Conservation (phyloP, 2,797 vertebrate species). For the Neosilurus hyrtlii region DNA sequence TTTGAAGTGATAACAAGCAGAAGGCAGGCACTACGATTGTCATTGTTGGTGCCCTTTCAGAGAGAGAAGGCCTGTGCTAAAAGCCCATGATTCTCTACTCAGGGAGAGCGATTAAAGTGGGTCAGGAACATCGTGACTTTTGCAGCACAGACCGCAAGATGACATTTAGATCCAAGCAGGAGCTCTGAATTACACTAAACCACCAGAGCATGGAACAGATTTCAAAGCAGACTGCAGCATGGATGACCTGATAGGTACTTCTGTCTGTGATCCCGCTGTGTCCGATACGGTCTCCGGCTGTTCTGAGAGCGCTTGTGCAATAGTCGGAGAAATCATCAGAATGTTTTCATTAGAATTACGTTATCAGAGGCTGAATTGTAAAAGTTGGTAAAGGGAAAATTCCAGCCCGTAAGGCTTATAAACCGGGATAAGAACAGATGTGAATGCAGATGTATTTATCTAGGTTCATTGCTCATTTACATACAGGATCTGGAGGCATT, state of each 20-base stretch:
- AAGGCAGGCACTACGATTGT: background rate
- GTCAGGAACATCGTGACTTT: conserved; percentile 59
- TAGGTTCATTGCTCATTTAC: background rate
- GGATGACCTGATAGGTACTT: background rate
- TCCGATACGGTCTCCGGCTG: background rate
- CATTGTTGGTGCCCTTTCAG: conserved; percentile 26
- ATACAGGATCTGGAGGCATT: too few relatives aligned
- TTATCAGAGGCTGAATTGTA: background rate
- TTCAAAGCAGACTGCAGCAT: conserved; percentile 1
- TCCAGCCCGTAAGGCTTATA: background rate
- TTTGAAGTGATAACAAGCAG: conserved; percentile 53
- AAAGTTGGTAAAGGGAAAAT: background rate
- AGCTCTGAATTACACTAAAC: conserved; percentile 29
- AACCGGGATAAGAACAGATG: background rate
- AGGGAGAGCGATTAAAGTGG: conserved; percentile 64
- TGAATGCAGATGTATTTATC: background rate
- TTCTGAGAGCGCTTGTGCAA: background rate
- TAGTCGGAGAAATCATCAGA: background rate
- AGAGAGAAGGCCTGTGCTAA: conserved; percentile 61
- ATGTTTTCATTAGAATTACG: background rate
- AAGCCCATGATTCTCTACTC: conserved; percentile 61
- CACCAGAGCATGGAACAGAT: conserved; percentile 21
- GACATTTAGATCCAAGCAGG: conserved; percentile 58
- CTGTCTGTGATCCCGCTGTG: background rate
- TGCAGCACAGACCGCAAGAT: conserved; percentile 49